Conservation (phyloP, 2,113 vertebrate genomes). For the Antechinus stuartii region DNA sequence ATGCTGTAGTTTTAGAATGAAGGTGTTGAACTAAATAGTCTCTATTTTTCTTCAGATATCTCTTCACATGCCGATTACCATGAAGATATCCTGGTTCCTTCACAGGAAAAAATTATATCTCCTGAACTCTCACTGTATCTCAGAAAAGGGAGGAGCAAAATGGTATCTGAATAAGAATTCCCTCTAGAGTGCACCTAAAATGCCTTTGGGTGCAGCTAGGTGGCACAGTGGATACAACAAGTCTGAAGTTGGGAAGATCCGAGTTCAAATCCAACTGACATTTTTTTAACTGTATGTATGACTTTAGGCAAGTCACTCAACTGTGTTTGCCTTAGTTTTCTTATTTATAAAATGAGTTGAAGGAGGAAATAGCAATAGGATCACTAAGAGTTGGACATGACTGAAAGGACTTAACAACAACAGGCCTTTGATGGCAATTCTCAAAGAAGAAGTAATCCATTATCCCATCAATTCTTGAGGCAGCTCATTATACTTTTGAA, state of each 20-base stretch:
- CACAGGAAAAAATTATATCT: background rate
- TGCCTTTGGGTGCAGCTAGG: background rate
- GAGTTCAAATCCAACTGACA: background rate
- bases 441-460: background rate
- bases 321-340: background rate
- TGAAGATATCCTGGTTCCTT: background rate
- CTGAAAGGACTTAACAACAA: background rate
- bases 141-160: background rate
- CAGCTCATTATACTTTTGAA: background rate
- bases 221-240: background rate
- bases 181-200: background rate
- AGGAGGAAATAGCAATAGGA: background rate
- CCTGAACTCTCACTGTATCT: background rate
- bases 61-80: background rate
- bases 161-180: background rate
- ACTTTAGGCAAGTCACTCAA: background rate
- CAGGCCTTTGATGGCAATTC: background rate
- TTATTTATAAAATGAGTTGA: background rate
- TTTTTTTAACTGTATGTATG: background rate
- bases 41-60: background rate
- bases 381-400: background rate
- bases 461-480: background rate
- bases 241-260: too few species aligned
- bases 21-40: background rate
- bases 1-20: background rate